phyloP scores from a whole-genome alignment of 2,797 vertebrate species.

The Fistularia commersonii region DNA sequence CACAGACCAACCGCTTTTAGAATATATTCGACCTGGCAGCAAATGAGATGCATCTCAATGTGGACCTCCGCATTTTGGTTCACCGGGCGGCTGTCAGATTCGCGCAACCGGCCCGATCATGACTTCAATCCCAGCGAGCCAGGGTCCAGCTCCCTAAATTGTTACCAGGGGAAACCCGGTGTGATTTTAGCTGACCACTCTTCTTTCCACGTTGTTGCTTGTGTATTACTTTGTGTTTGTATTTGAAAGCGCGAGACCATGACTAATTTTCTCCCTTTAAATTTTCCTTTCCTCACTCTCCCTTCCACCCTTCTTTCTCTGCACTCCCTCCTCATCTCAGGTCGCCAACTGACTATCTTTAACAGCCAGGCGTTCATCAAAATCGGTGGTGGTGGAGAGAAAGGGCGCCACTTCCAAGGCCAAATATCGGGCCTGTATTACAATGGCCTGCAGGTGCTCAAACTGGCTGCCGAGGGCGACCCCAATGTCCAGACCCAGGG shows the following conservation, averaged over 20 bases:
- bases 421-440: conserved; percentile 96
- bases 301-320: conserved; percentile 2
- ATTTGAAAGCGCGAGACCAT: conserved; percentile 44
- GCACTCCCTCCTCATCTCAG: conserved; percentile 55
- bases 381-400: conserved; percentile 85
- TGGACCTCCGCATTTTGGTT: conserved; percentile 52
- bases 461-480: conserved; percentile 90
- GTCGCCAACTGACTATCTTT: conserved; percentile 95
- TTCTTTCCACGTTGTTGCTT: conserved; percentile 6
- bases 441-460: conserved; percentile 93
- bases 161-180: conserved; percentile 53
- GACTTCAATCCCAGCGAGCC: conserved; percentile 24
- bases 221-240: conserved; percentile 20
- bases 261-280: conserved; percentile 29
- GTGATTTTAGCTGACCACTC: conserved; percentile 35
- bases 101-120: conserved; percentile 30
- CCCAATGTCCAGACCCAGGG: conserved; percentile 88
- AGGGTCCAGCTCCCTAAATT: conserved; percentile 58
- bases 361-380: conserved; percentile 95
- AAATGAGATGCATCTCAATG: conserved; percentile 63
- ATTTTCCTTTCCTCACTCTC: conserved; percentile 4
- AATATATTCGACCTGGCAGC: conserved; percentile 65
- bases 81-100: conserved; percentile 62
- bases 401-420: conserved; percentile 92
- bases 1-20: conserved; percentile 54